Base-by-base conservation (phyloP, 2,797 vertebrate genomes). In the Galagoides demidoff region DNA sequence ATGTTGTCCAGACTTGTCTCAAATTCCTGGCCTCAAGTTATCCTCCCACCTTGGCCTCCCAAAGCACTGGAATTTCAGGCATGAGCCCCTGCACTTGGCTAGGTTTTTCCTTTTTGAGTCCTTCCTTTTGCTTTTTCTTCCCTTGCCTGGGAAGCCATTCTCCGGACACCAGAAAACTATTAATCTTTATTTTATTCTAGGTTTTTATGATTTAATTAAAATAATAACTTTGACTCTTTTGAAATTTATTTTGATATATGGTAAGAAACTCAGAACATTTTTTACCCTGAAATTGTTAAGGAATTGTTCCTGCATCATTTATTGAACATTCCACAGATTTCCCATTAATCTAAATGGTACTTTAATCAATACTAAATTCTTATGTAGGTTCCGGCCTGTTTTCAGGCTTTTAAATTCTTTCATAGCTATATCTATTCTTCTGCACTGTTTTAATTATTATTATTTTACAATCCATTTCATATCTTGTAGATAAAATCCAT, bases 181-280 rank as follows among this genome's bases (percentile, higher is more conserved):
- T 25, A 55, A 34, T 71, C 29, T 85, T 19, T 84, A 93, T 94
- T 97, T 94, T 90, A 86, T 78, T 82, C 78, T 86, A 23, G 31
- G 64, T 95, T 90, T 95, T 95, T 34, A 61, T 79, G 49, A 66
- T 59, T 95, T 95, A 86, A 95, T 96, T 96, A 96, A 94, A 95
- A 91, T 81, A 95, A 91, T 85, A 95, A 89, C 83, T 52, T 3
- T 89, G 78, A 59, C 68, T 95, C 89, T 85, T 91, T 83, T 84
- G 64, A 86, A 95, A 88, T 92, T 90, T 92, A 95, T 94, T 95
- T 91, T 96, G 86, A 83, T 79, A 49, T 45, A 29, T 25, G 17
- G 5, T 70, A 17, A 0, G 1, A 95, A 31, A 73, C 45, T 37
- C 59, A 85, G 64, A 78, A 39, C 74, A 76, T 92, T 88, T 89